These are phyloP conservation scores for Galbula dea DNA, from an alignment of 2,113 vertebrate genomes.

Conservation along the genomic window DNA sequence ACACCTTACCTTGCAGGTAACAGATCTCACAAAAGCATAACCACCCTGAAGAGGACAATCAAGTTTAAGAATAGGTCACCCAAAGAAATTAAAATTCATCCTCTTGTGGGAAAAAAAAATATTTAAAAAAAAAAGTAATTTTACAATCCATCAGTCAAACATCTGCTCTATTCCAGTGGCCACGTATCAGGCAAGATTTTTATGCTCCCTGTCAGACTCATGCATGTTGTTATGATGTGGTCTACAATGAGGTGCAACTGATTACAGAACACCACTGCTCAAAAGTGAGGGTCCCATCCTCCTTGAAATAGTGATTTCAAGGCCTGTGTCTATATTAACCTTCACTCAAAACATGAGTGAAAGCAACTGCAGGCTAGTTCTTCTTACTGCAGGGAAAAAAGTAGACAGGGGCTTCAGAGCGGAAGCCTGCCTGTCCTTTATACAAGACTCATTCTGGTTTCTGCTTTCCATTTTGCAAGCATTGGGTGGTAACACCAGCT, in stretches of 20 bases:
- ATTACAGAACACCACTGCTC: background rate
- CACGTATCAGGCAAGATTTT: background rate
- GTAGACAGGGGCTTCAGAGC: background rate
- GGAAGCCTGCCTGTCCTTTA: background rate
- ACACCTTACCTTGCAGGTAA: background rate
- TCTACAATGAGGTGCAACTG: background rate
- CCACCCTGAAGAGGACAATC: background rate
- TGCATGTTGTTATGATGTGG: background rate
- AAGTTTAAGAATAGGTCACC: background rate
- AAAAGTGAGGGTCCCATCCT: background rate
- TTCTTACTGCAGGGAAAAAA: background rate
- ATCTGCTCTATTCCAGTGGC: background rate
- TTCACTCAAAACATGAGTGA: background rate
- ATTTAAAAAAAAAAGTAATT: background rate
- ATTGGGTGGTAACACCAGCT: background rate
- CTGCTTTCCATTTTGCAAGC: background rate
- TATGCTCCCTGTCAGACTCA: background rate
- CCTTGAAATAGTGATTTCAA: background rate
- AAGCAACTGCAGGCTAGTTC: background rate
- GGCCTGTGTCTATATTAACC: background rate
- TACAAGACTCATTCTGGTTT: background rate
- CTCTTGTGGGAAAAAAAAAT: background rate
- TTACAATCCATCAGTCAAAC: background rate
- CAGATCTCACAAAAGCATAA: background rate
- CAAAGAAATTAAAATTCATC: background rate